These are phyloP conservation scores for Clamator glandarius DNA, from an alignment of 2,797 vertebrate genomes.

Conservation along the genomic window DNA sequence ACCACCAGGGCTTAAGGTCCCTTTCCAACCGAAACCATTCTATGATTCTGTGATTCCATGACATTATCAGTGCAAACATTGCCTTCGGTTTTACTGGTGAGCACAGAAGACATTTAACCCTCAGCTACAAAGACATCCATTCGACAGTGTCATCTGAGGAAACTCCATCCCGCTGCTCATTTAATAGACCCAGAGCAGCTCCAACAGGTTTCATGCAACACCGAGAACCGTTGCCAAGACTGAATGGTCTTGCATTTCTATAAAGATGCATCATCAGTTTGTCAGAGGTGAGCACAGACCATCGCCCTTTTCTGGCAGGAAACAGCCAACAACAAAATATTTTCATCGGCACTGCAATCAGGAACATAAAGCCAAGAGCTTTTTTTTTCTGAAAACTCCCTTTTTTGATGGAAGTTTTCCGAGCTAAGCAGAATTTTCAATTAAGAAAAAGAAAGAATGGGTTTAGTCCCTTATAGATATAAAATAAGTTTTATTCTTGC, in stretches of 20 bases:
- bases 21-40: no score
- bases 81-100: not conserved
- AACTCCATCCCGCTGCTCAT: not conserved
- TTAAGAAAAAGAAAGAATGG: not conserved
- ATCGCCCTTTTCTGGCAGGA: not conserved
- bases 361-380: not conserved
- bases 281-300: not conserved
- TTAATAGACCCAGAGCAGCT: not conserved
- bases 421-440: not conserved
- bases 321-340: not conserved
- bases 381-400: not conserved
- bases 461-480: not conserved
- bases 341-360: not conserved
- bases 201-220: not conserved
- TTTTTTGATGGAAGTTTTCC: not conserved
- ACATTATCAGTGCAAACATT: not conserved
- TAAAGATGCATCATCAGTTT: not conserved
- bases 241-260: not conserved
- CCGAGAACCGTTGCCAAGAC: not conserved
- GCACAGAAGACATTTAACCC: not conserved
- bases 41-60: not conserved
- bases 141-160: not conserved
- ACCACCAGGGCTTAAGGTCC: not conserved
- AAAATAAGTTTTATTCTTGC: not conserved
- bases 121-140: not conserved